Conservation (phyloP, 2,797 vertebrate genomes). For the Coranthus polyacanthus region DNA sequence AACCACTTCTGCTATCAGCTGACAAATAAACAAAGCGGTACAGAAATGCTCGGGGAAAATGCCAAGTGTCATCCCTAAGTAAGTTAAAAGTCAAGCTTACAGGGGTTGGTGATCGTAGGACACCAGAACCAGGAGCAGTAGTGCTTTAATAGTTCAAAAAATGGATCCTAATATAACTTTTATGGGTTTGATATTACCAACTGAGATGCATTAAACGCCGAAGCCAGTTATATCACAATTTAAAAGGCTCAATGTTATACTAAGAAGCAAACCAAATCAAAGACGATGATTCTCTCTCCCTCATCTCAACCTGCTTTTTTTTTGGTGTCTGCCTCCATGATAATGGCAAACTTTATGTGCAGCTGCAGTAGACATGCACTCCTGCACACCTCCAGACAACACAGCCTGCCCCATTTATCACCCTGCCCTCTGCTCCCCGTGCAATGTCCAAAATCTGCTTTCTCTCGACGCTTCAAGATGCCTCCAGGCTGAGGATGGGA, state of each 20-base stretch:
- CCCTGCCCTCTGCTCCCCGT: conserved; percentile 9
- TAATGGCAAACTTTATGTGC: conserved; percentile 48
- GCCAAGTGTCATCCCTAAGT: no score
- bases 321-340: not conserved
- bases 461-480: conserved; percentile 2
- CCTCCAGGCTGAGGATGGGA: conserved; percentile 3
- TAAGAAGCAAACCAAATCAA: no score
- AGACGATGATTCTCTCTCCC: no score
- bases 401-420: conserved; percentile 22
- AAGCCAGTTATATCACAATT: no score
- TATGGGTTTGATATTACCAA: not conserved
- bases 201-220: no score
- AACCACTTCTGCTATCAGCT: conserved; percentile 48
- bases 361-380: not conserved
- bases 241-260: no score
- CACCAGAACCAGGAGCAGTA: not conserved
- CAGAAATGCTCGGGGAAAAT: conserved; percentile 2
- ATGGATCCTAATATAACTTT: not conserved
- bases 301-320: not conserved
- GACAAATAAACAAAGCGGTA: conserved; percentile 18
- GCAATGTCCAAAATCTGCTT: not conserved
- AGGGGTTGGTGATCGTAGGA: not conserved
- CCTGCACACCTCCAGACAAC: conserved; percentile 20
- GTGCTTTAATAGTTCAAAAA: not conserved
- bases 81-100: not conserved